phyloP scores from a whole-genome alignment of 35 echinoderm and acorn worm genomes.

The Strongylocentrotus purpuratus region DNA sequence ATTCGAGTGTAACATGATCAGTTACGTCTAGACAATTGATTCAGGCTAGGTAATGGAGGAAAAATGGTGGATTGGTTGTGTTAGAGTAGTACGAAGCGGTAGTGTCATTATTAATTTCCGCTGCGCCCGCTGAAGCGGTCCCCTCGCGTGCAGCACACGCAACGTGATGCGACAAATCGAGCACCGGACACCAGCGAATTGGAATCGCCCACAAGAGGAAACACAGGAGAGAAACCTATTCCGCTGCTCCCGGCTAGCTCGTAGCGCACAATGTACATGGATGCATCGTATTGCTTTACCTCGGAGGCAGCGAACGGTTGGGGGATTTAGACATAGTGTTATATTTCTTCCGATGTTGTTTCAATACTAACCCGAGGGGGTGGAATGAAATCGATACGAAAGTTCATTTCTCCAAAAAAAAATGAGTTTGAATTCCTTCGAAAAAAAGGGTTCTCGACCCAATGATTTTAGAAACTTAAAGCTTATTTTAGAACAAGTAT shows the following conservation, averaged over 20 bases:
- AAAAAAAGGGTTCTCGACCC: background rate
- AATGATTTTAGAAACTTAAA: background rate
- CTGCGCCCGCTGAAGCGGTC: background rate
- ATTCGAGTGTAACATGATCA: background rate
- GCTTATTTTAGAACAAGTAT: background rate
- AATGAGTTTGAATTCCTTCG: background rate
- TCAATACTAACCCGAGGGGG: background rate
- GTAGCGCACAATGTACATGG: background rate
- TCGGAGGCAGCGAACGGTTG: background rate
- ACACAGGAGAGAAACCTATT: background rate
- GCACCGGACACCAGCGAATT: conserved; percentile 25
- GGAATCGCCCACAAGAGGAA: conserved; percentile 24
- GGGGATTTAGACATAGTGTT: background rate
- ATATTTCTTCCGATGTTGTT: conserved; percentile 41
- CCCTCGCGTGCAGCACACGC: conserved; percentile 18
- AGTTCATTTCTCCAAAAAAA: conserved; percentile 20
- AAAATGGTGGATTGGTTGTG: background rate
- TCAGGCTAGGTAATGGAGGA: background rate
- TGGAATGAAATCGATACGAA: background rate
- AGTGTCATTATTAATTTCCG: conserved; percentile 9
- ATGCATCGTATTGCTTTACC: background rate
- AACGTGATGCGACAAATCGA: background rate
- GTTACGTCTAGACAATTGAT: conserved; percentile 15
- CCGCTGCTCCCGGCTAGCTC: background rate
- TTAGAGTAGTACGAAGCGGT: background rate